Evolutionary conservation across 2,113 vertebrate genomes (phyloP).

Genomic region (Motacilla tschutschensis): DNA sequence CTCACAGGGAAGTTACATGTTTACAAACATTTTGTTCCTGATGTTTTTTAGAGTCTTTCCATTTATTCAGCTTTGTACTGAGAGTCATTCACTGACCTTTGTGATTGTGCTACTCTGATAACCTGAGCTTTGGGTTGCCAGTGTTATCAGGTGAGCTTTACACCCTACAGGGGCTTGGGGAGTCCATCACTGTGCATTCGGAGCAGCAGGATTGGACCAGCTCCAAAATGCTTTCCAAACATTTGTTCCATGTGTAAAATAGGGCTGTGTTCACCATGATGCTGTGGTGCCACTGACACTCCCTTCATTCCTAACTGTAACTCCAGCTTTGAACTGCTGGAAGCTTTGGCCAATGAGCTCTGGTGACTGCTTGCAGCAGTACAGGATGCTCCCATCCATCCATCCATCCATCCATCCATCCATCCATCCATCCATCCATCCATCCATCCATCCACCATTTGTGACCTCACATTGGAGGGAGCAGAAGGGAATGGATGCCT

Average conservation of each 20-base stretch:
- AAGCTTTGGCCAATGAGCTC: background rate
- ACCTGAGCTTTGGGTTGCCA: background rate
- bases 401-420: background rate
- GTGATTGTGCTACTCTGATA: background rate
- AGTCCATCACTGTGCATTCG: background rate
- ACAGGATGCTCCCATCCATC: background rate
- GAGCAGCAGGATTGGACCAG: background rate
- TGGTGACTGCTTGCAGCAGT: background rate
- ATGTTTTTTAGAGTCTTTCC: background rate
- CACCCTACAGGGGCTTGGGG: background rate
- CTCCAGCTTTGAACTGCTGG: background rate
- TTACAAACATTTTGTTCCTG: background rate
- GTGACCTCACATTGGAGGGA: background rate
- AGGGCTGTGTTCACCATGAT: background rate
- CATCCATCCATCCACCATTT: background rate
- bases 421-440: background rate
- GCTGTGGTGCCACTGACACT: background rate
- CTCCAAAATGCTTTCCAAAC: background rate
- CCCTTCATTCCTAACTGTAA: background rate
- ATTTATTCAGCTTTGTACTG: background rate
- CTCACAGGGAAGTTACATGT: background rate
- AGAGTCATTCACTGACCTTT: background rate
- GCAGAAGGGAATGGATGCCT: background rate
- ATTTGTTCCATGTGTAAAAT: background rate
- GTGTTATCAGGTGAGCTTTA: background rate